A percentile compares a stretch with the other conserved stretches of the same genome.
Evolutionary conservation across 2,113 vertebrate species (phyloP).

Genomic region (Leucosticte australis): DNA sequence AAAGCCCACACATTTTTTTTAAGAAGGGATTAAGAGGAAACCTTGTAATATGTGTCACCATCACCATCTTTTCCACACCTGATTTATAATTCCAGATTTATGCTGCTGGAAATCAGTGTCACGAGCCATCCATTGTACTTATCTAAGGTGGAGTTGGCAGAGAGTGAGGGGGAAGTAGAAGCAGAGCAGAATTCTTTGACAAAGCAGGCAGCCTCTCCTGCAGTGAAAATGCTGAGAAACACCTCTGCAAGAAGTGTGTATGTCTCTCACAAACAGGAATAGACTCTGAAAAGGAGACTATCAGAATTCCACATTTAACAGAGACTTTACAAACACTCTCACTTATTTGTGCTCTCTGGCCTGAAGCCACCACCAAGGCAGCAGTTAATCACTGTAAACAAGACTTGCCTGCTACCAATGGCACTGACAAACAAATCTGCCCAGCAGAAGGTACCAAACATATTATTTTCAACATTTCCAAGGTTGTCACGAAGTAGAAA

Average conservation of each 20-base stretch:
- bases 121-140: background rate
- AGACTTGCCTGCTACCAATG: background rate
- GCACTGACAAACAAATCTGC: background rate
- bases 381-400: background rate
- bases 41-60: background rate
- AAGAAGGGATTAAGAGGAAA: background rate
- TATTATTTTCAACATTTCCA: slow-evolving; percentile 10
- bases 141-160: background rate
- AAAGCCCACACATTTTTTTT: background rate
- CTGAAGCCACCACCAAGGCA: background rate
- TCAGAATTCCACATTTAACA: background rate
- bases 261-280: background rate
- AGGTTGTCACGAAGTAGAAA: background rate
- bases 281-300: background rate
- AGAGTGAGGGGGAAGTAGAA: background rate
- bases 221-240: background rate
- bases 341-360: background rate
- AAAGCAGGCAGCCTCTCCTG: background rate
- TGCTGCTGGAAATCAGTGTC: background rate
- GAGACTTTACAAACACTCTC: background rate
- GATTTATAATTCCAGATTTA: background rate
- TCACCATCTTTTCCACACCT: background rate
- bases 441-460: background rate
- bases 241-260: background rate
- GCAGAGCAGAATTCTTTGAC: background rate